A percentile compares a stretch with the other conserved stretches of the same genome.
phyloP scores from a whole-genome alignment of 2,888 invertebrate species.

The Melanostoma scalare region DNA sequence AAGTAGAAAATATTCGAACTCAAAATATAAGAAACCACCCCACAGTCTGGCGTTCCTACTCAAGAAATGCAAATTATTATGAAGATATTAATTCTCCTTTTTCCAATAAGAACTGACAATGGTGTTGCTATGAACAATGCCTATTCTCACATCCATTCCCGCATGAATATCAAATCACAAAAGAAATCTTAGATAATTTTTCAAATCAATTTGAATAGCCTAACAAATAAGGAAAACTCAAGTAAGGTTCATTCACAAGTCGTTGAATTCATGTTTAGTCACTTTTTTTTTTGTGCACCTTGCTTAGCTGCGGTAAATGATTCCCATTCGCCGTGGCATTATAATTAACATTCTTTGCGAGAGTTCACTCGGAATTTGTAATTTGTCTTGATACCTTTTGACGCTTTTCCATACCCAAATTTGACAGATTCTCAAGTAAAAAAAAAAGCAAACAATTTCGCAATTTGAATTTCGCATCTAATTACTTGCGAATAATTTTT shows the following conservation, averaged over 20 bases:
- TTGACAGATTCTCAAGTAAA: slow-evolving; percentile 46
- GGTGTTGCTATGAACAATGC: no score
- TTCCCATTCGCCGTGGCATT: slow-evolving; percentile 30
- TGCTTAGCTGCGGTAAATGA: slow-evolving; percentile 22
- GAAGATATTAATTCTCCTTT: no score
- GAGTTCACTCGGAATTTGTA: slow-evolving; percentile 62
- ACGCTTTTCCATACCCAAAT: slow-evolving; percentile 60
- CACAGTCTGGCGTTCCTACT: no score
- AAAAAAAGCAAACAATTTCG: slow-evolving; percentile 50
- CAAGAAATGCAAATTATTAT: no score
- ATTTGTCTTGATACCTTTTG: slow-evolving; percentile 64
- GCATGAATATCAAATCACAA: no score
- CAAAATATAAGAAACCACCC: no score
- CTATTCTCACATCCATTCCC: no score
- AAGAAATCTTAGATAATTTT: background rate
- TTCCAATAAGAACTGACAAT: no score
- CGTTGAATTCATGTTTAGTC: slow-evolving; percentile 59
- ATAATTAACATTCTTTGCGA: slow-evolving; percentile 62
- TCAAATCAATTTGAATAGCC: slow-evolving; percentile 25
- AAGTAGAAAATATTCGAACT: no score
- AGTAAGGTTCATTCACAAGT: slow-evolving; percentile 26
- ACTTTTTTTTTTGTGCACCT: slow-evolving; percentile 53
- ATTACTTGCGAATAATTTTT: slow-evolving; percentile 57
- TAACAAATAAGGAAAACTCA: slow-evolving; percentile 47
- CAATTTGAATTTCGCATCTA: slow-evolving; percentile 65